Conservation (phyloP, 2,888 invertebrate species). For the Taenaris catops region DNA sequence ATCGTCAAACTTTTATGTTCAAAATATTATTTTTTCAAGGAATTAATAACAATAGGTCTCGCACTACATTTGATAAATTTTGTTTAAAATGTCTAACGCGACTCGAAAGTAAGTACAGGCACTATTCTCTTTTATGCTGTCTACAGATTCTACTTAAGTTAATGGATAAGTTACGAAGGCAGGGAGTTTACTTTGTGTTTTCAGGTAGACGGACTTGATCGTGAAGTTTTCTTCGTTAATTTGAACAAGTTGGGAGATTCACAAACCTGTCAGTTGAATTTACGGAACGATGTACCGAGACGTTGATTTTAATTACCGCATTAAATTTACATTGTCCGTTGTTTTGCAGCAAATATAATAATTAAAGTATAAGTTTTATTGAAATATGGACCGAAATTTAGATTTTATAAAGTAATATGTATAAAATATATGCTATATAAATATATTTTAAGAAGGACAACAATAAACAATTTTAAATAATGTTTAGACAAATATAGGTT, state of each 20-base stretch:
- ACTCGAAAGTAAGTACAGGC: constrained; percentile 36
- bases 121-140: constrained; percentile 64
- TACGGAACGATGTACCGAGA: constrained; percentile 36
- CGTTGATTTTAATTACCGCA: constrained; percentile 23
- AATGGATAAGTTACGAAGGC: constrained; percentile 78
- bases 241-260: constrained; percentile 70
- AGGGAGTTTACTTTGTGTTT: constrained; percentile 77
- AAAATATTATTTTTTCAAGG: too few relatives aligned
- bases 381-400: too few relatives aligned
- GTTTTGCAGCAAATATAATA: too few relatives aligned
- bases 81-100: constrained; percentile 54
- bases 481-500: too few relatives aligned
- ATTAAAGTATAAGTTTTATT: too few relatives aligned
- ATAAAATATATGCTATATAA: too few relatives aligned
- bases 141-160: constrained; percentile 79
- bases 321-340: constrained; percentile 13
- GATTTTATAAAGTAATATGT: too few relatives aligned
- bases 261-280: constrained; percentile 63
- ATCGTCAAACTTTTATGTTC: too few relatives aligned
- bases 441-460: too few relatives aligned
- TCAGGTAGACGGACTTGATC: constrained; percentile 77
- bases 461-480: too few relatives aligned
- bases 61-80: constrained; percentile 50
- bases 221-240: constrained; percentile 76
- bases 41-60: too few relatives aligned